These are phyloP conservation scores for Ornithorhynchus anatinus DNA, from an alignment of 2,113 vertebrate genomes.

Conservation along the genomic window DNA sequence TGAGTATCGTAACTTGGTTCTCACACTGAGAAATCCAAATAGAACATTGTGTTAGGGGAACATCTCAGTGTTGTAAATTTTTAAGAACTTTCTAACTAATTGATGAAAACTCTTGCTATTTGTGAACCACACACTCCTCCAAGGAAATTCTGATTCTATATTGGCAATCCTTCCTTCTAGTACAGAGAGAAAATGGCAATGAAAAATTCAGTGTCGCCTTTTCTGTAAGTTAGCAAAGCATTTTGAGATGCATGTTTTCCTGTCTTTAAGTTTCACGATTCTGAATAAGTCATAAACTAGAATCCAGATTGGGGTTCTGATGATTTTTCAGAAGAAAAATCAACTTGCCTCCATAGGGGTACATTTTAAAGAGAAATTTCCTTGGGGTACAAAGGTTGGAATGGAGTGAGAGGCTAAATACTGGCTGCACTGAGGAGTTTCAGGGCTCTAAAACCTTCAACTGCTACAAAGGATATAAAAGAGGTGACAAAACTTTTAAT, in stretches of 20 bases:
- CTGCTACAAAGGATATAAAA: no score
- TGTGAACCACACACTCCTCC: conserved; percentile 14
- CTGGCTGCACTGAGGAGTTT: no score
- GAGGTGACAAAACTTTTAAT: no score
- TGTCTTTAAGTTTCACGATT: conserved; percentile 62
- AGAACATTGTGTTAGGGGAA: no score
- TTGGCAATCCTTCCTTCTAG: conserved; percentile 37
- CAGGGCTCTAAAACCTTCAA: no score
- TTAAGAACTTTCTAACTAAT: conserved; percentile 19
- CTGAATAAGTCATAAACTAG: conserved; percentile 63
- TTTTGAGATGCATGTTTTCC: conserved; percentile 44
- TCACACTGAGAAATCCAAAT: no score
- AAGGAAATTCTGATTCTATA: conserved; percentile 60
- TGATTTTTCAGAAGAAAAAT: conserved; percentile 46
- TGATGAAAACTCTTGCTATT: conserved; percentile 50
- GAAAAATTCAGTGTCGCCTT: conserved; percentile 40
- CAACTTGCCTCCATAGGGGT: neutral
- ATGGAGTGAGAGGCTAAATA: conserved; percentile 39
- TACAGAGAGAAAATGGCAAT: conserved; percentile 20
- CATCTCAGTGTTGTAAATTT: conserved; percentile 29
- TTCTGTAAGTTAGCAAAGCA: conserved; percentile 17
- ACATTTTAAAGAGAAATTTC: no score
- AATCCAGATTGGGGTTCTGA: conserved; percentile 50
- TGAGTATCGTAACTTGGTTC: no score
- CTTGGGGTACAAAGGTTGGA: no score